Conservation (phyloP, 1,140 invertebrate species). For the Proales similis region DNA sequence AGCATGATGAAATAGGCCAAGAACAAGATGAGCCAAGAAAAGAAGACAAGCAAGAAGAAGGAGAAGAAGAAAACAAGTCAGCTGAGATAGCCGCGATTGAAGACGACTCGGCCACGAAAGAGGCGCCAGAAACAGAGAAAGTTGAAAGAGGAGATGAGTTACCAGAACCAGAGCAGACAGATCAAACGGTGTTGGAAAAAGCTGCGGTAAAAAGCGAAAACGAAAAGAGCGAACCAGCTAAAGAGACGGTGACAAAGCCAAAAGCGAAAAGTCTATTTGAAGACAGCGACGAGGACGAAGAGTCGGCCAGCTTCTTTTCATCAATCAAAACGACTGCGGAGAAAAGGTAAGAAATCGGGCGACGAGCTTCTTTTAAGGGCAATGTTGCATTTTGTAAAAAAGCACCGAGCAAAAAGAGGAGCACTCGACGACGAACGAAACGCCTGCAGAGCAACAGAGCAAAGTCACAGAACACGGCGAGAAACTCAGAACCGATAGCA, state of each 20-base stretch:
- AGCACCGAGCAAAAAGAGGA: background rate
- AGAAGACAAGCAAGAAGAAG: conserved; percentile 33
- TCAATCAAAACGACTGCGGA: too few species aligned
- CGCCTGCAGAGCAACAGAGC: too few species aligned
- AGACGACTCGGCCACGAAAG: background rate
- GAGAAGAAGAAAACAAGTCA: conserved; percentile 37
- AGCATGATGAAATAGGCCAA: too few species aligned
- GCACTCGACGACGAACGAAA: background rate
- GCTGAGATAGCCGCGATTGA: conserved; percentile 12
- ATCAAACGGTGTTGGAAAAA: conserved; percentile 12
- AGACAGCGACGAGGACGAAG: too few species aligned
- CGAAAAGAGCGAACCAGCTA: conserved; percentile 18
- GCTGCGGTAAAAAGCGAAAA: conserved; percentile 3
- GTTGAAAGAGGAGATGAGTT: background rate
- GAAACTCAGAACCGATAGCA: too few species aligned
- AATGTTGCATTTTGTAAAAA: conserved; percentile 4
- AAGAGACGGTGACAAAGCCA: background rate
- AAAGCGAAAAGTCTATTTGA: too few species aligned
- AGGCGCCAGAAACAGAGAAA: background rate
- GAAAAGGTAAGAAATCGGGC: conserved; percentile 25
- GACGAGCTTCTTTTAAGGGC: background rate
- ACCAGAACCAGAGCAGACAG: background rate
- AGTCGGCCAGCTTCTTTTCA: too few species aligned
- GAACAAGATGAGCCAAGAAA: too few species aligned
- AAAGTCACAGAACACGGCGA: too few species aligned